These are phyloP conservation scores for Mobula hypostoma DNA, from an alignment of 2,113 vertebrate genomes.

Conservation along the genomic window DNA sequence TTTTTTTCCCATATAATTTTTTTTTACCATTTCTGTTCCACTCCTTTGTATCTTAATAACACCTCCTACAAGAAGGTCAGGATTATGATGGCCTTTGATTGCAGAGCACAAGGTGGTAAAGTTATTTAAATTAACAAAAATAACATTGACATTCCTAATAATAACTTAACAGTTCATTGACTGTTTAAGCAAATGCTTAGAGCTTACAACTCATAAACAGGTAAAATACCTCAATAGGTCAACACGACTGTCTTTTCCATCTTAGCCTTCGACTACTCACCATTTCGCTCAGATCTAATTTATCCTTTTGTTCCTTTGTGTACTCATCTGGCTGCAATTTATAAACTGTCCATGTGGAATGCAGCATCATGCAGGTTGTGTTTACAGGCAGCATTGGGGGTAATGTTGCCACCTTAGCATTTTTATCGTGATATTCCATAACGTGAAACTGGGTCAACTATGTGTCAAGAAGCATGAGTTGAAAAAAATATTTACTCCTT, in stretches of 20 bases:
- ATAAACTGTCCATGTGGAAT: background rate
- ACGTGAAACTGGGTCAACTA: too few relatives aligned
- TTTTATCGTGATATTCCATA: too few relatives aligned
- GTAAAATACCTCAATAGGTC: too few relatives aligned
- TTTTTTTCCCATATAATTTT: background rate
- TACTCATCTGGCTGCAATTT: background rate
- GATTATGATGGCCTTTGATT: background rate
- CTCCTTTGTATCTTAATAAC: background rate
- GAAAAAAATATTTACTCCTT: too few relatives aligned
- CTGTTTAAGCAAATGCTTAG: background rate
- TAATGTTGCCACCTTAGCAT: too few relatives aligned
- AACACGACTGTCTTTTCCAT: too few relatives aligned
- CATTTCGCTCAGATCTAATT: background rate
- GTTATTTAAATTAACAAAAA: background rate
- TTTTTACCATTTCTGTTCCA: background rate
- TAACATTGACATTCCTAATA: background rate
- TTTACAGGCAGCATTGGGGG: too few relatives aligned
- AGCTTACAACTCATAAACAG: too few relatives aligned
- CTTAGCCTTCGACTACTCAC: too few relatives aligned
- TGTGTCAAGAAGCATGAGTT: too few relatives aligned
- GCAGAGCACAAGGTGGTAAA: background rate
- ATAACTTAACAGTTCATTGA: background rate
- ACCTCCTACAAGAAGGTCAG: background rate
- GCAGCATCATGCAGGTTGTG: too few relatives aligned
- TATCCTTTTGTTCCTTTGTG: background rate